Evolutionary conservation across 64 coral and sea anemone species (phyloP).

Genomic region (Catalaphyllia jardinei): DNA sequence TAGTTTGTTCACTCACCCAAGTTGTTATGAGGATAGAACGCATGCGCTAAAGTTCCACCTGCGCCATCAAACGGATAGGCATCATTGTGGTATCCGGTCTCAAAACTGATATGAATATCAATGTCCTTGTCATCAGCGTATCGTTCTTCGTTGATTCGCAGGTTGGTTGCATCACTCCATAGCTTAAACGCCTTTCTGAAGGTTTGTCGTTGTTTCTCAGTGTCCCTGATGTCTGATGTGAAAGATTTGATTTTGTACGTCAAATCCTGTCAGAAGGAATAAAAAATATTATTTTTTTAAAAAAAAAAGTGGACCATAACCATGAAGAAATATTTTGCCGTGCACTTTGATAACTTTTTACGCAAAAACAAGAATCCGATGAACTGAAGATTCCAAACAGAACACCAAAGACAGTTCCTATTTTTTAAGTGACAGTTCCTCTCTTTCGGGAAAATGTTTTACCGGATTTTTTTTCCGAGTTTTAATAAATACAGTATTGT

Average conservation of each 20-base stretch:
- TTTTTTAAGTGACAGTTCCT: no score
- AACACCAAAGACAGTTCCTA: no score
- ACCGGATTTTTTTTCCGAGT: no score
- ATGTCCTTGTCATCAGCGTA: slow-evolving; percentile 30
- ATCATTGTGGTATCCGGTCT: slow-evolving; percentile 11
- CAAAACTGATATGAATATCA: slow-evolving; percentile 56
- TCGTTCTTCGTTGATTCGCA: slow-evolving; percentile 36
- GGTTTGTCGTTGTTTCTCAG: slow-evolving; percentile 24
- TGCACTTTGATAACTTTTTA: no score
- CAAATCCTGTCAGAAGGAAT: slow-evolving; percentile 31
- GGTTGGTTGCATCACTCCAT: slow-evolving; percentile 40
- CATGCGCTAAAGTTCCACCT: slow-evolving; percentile 65
- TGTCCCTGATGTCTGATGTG: background rate
- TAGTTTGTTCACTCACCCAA: background rate
- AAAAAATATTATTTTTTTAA: background rate
- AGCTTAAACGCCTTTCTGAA: slow-evolving; percentile 46
- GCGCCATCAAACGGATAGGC: slow-evolving; percentile 54
- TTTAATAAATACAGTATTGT: no score
- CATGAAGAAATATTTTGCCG: background rate
- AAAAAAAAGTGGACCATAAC: background rate
- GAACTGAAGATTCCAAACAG: no score
- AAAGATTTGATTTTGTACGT: slow-evolving; percentile 53
- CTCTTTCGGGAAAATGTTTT: no score
- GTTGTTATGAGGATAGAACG: slow-evolving; percentile 64
- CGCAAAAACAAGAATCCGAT: no score